Evolutionary conservation across 2,797 vertebrate species (phyloP).

Genomic region (Alcedo atthis): DNA sequence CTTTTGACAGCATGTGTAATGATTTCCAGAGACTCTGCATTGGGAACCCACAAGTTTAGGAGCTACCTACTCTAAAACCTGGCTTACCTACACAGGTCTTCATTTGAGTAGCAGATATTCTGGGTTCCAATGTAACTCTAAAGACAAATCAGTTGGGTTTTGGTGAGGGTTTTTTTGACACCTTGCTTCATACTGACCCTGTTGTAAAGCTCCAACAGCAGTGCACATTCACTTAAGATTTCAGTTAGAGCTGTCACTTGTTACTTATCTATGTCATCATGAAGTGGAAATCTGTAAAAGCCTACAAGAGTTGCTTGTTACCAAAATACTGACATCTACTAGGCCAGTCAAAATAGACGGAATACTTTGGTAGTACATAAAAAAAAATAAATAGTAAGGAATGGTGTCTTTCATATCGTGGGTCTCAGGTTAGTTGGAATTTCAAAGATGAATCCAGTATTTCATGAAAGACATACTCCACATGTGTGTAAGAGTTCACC

Average conservation of each 20-base stretch:
- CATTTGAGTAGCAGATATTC: neutral
- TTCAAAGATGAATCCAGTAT: neutral
- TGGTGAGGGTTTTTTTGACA: accelerated
- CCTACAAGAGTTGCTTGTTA: neutral
- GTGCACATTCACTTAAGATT: neutral
- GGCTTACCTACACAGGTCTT: neutral
- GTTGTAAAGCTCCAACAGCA: neutral
- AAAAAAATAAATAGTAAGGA: too few relatives aligned
- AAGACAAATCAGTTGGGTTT: neutral
- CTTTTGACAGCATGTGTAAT: neutral
- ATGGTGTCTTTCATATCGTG: neutral
- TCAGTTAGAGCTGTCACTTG: neutral
- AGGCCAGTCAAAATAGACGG: neutral
- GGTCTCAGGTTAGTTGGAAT: neutral
- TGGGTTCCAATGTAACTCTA: neutral
- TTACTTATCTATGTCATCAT: neutral
- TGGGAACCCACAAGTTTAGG: neutral
- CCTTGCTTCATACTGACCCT: neutral
- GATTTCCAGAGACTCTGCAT: neutral
- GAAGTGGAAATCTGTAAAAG: neutral
- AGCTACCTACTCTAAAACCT: neutral
- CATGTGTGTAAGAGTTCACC: neutral
- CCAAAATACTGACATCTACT: neutral
- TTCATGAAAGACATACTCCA: neutral
- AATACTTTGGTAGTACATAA: neutral